These are phyloP conservation scores for Papilio glaucus DNA, from an alignment of 1,140 invertebrate genomes.

Conservation along the genomic window DNA sequence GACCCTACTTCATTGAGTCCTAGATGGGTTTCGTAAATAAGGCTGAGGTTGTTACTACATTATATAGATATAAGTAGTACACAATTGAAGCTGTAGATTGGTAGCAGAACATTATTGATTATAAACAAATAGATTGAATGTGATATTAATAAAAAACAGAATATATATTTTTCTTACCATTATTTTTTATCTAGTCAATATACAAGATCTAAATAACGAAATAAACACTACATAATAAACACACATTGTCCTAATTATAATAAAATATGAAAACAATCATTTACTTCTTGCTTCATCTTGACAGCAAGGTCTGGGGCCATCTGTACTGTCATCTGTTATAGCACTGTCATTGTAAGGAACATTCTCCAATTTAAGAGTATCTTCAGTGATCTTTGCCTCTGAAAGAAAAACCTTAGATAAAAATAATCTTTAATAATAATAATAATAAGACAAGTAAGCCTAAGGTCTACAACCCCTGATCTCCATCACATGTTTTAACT, in stretches of 20 bases:
- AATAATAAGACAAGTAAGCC: too few species aligned
- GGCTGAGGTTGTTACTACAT: too few species aligned
- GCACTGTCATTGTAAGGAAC: constrained; percentile 78
- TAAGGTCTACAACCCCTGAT: too few species aligned
- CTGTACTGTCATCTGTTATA: constrained; percentile 50
- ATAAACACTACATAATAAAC: not conserved
- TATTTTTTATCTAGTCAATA: not conserved
- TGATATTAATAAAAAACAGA: too few species aligned
- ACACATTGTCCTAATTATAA: not conserved
- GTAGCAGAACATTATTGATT: too few species aligned
- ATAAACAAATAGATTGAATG: too few species aligned
- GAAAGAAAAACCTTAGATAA: constrained; percentile 53
- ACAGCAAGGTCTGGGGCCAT: constrained; percentile 54
- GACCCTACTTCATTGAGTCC: too few species aligned
- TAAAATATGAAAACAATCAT: constrained; percentile 37
- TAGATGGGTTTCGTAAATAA: too few species aligned
- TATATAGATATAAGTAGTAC: too few species aligned
- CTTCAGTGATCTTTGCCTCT: constrained; percentile 83
- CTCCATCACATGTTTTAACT: too few species aligned
- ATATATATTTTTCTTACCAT: not conserved
- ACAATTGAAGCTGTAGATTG: too few species aligned
- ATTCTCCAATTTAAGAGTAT: constrained; percentile 84
- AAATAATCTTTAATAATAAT: too few species aligned
- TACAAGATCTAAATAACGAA: not conserved
- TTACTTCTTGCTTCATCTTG: constrained; percentile 59